Conservation (phyloP, 2,888 invertebrate species). For the Eugnorisma glareosa region DNA sequence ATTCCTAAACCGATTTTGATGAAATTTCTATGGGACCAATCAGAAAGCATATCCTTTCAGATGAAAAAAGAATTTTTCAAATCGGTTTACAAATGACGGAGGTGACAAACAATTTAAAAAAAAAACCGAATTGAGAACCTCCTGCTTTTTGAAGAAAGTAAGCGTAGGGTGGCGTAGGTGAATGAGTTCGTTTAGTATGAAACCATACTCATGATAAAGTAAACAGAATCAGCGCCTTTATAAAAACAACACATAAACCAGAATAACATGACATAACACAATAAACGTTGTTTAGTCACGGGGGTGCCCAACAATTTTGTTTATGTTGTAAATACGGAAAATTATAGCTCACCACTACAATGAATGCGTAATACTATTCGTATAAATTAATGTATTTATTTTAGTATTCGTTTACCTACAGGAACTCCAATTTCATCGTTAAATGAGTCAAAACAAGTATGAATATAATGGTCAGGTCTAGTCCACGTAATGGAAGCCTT, state of each 20-base stretch:
- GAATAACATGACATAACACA: slow-evolving; percentile 30
- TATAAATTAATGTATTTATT: slow-evolving; percentile 17
- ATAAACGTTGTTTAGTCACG: slow-evolving; percentile 38
- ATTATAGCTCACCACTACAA: slow-evolving; percentile 28
- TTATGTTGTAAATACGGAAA: slow-evolving; percentile 53
- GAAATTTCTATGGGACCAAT: too few relatives aligned
- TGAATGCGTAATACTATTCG: slow-evolving; percentile 32
- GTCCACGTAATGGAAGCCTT: not conserved
- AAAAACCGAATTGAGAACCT: too few relatives aligned
- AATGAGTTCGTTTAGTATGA: not conserved
- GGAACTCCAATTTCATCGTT: slow-evolving; percentile 26
- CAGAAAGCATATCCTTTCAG: too few relatives aligned
- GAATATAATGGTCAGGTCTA: not conserved
- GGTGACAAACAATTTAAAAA: too few relatives aligned
- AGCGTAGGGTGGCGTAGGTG: too few relatives aligned
- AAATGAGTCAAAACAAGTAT: slow-evolving; percentile 32
- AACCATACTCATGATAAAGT: slow-evolving; percentile 7
- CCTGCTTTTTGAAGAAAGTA: too few relatives aligned
- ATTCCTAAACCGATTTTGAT: too few relatives aligned
- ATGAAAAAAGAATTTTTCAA: too few relatives aligned
- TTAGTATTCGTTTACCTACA: slow-evolving; percentile 10
- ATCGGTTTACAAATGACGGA: too few relatives aligned
- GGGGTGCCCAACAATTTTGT: slow-evolving; percentile 48
- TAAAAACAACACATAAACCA: slow-evolving; percentile 12
- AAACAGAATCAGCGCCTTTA: slow-evolving; percentile 8